phyloP scores from a whole-genome alignment of 2,888 invertebrate species.

The Protophormia terraenovae region DNA sequence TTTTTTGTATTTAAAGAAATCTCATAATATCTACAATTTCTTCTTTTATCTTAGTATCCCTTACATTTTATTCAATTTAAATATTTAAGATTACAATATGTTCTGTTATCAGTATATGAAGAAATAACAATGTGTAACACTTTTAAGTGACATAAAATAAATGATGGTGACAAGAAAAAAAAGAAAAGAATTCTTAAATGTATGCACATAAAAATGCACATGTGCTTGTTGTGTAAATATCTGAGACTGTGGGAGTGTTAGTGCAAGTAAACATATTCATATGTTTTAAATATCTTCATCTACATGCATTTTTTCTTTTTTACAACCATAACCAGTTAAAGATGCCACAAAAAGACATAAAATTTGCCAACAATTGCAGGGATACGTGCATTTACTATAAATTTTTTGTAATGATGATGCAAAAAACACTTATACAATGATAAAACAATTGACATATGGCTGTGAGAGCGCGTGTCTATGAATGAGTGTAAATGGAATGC shows the following conservation, averaged over 20 bases:
- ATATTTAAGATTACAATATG: neutral
- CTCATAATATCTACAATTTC: neutral
- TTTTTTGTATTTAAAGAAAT: neutral
- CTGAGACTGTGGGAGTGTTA: neutral
- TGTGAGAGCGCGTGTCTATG: neutral
- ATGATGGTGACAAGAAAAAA: neutral
- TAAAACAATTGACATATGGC: neutral
- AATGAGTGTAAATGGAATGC: neutral
- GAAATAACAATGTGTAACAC: conserved; percentile 13
- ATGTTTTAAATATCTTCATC: too few relatives aligned
- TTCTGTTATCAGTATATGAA: neutral
- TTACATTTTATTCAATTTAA: neutral
- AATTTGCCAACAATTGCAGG: conserved; percentile 26
- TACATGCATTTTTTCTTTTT: neutral
- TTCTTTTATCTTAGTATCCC: neutral
- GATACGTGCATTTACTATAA: conserved; percentile 4
- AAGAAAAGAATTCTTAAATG: neutral
- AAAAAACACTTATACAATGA: neutral
- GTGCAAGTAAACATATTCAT: too few relatives aligned
- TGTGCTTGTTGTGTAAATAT: neutral
- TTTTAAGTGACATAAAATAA: conserved; percentile 14
- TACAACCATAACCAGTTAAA: conserved; percentile 17
- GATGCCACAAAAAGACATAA: conserved; percentile 36
- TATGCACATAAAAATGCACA: neutral
- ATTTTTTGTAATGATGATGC: neutral